Evolutionary conservation across 2,888 invertebrate species (phyloP).

Genomic region (Acanthosepion pharaonis): DNA sequence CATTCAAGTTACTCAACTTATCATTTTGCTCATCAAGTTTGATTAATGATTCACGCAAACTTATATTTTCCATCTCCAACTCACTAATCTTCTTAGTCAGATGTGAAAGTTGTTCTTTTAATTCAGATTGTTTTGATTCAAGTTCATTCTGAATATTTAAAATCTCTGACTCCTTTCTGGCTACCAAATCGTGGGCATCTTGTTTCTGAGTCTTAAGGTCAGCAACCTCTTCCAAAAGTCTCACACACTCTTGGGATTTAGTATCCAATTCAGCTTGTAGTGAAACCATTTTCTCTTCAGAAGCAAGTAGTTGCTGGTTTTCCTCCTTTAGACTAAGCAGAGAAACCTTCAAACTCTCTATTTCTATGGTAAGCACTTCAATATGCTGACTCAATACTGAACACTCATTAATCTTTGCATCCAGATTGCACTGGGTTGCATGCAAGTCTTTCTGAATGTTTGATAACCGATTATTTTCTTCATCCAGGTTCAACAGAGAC

Average conservation of each 20-base stretch:
- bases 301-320: not conserved
- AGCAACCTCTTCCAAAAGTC: not conserved
- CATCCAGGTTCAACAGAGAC: not conserved
- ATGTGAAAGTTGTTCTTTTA: not conserved
- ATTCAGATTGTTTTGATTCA: not conserved
- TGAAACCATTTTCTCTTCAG: not conserved
- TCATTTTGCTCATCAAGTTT: not conserved
- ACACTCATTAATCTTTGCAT: not conserved
- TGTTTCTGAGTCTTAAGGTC: not conserved
- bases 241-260: not conserved
- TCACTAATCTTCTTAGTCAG: not conserved
- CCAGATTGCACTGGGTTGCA: not conserved
- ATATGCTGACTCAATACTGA: not conserved
- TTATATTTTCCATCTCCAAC: not conserved
- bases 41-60: not conserved
- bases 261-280: not conserved
- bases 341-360: not conserved
- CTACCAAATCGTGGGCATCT: not conserved
- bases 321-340: not conserved
- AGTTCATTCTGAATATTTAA: not conserved
- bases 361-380: not conserved
- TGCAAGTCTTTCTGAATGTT: not conserved
- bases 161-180: not conserved
- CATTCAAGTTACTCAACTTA: not conserved
- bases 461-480: not conserved